A percentile compares a stretch with the other conserved stretches of the same genome.
phyloP scores from a whole-genome alignment of 1,140 invertebrate genomes.

The Drosophila truncata region DNA sequence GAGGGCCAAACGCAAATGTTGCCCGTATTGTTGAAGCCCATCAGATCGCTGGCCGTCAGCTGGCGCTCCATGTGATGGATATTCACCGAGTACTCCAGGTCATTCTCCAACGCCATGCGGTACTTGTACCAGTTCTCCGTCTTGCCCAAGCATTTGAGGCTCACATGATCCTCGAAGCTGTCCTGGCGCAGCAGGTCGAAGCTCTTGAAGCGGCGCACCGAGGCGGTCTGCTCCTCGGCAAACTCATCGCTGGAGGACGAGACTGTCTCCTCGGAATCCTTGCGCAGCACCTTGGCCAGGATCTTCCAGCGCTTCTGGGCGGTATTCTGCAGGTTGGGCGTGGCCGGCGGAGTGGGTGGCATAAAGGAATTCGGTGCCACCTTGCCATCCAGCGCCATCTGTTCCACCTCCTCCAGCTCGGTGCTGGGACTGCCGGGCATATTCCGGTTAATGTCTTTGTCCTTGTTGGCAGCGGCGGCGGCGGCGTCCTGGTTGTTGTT shows the following conservation, averaged over 20 bases:
- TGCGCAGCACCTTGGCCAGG: conserved; percentile 88
- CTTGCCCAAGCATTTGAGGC: conserved; percentile 77
- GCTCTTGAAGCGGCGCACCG: conserved; percentile 81
- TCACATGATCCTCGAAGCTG: conserved; percentile 79
- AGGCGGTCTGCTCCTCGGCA: conserved; percentile 73
- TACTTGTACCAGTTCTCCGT: conserved; percentile 87
- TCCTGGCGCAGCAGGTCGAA: conserved; percentile 82
- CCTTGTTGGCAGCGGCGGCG: conserved; percentile 38
- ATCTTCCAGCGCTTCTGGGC: conserved; percentile 90
- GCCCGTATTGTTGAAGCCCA: conserved; percentile 96
- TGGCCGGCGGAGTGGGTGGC: conserved; percentile 79
- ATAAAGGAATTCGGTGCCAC: conserved; percentile 44
- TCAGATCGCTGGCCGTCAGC: conserved; percentile 90
- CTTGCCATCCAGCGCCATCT: conserved; percentile 38
- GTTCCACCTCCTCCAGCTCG: conserved; percentile 52
- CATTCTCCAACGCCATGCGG: conserved; percentile 84
- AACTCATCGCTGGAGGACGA: conserved; percentile 76
- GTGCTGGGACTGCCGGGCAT: conserved; percentile 25
- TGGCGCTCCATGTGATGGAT: conserved; percentile 88
- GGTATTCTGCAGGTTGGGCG: conserved; percentile 73
- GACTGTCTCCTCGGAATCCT: conserved; percentile 84
- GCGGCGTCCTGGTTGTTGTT: conserved; percentile 42
- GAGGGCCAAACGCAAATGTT: conserved; percentile 96
- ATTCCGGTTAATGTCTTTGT: conserved; percentile 48
- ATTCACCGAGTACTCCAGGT: conserved; percentile 86